Percentiles rank a stretch among this genome's conserved stretches.
phyloP scores from a whole-genome alignment of 2,797 vertebrate species.

The Cuculus canorus region DNA sequence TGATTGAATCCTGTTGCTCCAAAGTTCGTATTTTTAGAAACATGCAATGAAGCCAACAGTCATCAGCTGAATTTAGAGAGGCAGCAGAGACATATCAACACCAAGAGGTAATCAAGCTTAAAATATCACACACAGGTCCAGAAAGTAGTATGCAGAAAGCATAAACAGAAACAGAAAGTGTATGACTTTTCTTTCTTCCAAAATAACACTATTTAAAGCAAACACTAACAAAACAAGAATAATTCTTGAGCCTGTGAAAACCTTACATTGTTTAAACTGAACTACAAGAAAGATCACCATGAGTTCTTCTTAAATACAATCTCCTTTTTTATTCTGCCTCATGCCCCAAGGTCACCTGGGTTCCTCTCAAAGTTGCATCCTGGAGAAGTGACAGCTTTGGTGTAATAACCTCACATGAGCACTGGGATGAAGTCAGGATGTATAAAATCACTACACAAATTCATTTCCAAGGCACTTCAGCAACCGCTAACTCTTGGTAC shows the following conservation, averaged over 20 bases:
- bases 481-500: background rate
- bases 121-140: slow-evolving; percentile 67
- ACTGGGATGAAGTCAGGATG: background rate
- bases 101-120: slow-evolving; percentile 66
- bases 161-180: background rate
- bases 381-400: background rate
- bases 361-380: background rate
- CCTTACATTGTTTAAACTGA: background rate
- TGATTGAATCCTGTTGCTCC: slow-evolving; percentile 47
- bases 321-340: background rate
- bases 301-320: background rate
- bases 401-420: background rate
- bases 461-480: background rate
- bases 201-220: background rate
- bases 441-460: background rate
- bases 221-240: background rate
- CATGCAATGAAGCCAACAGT: slow-evolving; percentile 61
- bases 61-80: slow-evolving; percentile 71
- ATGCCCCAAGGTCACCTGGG: background rate
- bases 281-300: fast-evolving
- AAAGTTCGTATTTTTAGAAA: slow-evolving; percentile 72
- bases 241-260: background rate
- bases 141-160: slow-evolving; percentile 47
- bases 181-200: background rate
- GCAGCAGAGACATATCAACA: slow-evolving; percentile 66